Percentiles rank a stretch among this genome's conserved stretches.
Evolutionary conservation across 92 coral and sea anemone species (phyloP).

Genomic region (Palythoa heliodiscus): DNA sequence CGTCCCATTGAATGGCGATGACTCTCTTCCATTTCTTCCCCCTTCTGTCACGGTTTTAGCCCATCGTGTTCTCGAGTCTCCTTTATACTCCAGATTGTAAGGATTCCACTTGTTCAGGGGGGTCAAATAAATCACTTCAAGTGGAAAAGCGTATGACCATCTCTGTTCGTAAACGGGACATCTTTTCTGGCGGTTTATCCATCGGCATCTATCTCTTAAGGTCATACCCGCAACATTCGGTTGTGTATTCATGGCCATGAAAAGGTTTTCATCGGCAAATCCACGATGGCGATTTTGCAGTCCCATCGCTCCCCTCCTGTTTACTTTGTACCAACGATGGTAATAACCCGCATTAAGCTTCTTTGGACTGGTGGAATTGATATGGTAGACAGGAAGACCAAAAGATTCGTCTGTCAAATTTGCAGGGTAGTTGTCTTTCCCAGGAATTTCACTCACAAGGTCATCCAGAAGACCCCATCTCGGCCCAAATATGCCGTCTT

Average conservation of each 20-base stretch:
- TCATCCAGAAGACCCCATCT: slow-evolving; percentile 52
- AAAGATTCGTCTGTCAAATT: not conserved
- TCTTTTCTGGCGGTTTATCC: not conserved
- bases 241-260: slow-evolving; percentile 79
- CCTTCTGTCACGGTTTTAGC: slow-evolving; percentile 15
- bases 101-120: slow-evolving; percentile 45
- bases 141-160: slow-evolving; percentile 51
- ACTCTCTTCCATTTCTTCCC: slow-evolving; percentile 36
- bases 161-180: slow-evolving; percentile 46
- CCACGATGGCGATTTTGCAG: slow-evolving; percentile 65
- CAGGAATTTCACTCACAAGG: slow-evolving; percentile 66
- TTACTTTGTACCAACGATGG: slow-evolving; percentile 68
- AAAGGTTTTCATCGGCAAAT: slow-evolving; percentile 68
- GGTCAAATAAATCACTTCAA: slow-evolving; percentile 34
- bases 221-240: slow-evolving; percentile 65
- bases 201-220: slow-evolving; percentile 9
- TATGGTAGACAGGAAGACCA: slow-evolving; percentile 16
- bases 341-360: slow-evolving; percentile 61
- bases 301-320: slow-evolving; percentile 67
- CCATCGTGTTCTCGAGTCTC: not conserved
- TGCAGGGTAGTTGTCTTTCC: slow-evolving; percentile 71
- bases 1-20: slow-evolving; percentile 54
- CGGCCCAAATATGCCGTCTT: slow-evolving; percentile 25
- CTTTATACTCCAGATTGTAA: slow-evolving; percentile 11
- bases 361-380: slow-evolving; percentile 43